Conservation (phyloP, 2,113 vertebrate species). For the Copsychus sechellarum region DNA sequence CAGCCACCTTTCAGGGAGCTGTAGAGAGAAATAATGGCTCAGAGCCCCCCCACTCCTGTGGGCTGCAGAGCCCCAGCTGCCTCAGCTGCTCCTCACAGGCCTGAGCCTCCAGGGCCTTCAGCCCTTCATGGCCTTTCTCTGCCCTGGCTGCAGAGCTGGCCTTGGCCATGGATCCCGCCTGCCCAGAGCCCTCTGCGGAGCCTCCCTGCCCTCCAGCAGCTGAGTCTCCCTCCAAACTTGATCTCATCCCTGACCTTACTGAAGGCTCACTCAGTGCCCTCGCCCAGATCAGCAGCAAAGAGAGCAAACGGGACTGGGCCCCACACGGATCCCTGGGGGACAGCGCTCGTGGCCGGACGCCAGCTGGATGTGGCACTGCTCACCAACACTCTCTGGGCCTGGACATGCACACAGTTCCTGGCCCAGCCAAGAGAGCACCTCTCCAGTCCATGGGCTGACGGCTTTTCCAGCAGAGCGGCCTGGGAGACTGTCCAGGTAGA, state of each 20-base stretch:
- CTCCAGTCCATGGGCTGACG: too few relatives aligned
- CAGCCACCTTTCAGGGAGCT: not conserved
- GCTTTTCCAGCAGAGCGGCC: too few relatives aligned
- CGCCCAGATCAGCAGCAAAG: not conserved
- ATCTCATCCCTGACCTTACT: too few relatives aligned
- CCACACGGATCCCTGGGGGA: not conserved
- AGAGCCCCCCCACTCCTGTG: not conserved
- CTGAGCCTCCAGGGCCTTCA: not conserved
- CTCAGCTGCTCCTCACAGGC: not conserved
- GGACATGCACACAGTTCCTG: too few relatives aligned
- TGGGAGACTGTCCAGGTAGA: too few relatives aligned
- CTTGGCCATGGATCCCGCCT: not conserved
- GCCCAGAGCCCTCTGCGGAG: not conserved
- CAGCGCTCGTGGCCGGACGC: too few relatives aligned
- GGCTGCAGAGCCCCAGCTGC: not conserved
- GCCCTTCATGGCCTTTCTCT: not conserved
- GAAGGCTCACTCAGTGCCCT: not conserved
- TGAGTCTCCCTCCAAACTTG: not conserved
- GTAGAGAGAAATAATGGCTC: not conserved
- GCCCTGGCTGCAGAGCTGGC: not conserved
- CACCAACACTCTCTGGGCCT: too few relatives aligned
- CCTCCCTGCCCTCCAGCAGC: not conserved
- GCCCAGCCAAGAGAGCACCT: too few relatives aligned
- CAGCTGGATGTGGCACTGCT: too few relatives aligned
- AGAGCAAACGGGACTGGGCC: not conserved